Base-by-base conservation (phyloP, 2,113 vertebrate species). In the Prionailurus viverrinus region DNA sequence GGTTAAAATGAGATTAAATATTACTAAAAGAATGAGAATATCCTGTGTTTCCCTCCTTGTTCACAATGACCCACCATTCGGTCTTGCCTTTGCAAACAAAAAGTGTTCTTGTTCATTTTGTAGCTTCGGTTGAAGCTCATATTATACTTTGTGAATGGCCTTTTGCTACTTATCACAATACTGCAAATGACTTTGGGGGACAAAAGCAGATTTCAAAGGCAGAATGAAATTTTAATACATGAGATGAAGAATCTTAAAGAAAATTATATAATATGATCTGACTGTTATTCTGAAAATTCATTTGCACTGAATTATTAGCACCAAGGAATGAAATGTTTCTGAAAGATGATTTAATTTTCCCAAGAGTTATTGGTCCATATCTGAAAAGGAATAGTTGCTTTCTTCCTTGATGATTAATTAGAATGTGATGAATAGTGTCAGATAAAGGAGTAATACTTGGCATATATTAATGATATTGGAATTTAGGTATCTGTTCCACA, bases 311-410 rank as follows among this genome's bases (percentile, higher is more conserved):
- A 98, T 99, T 98, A 98, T 98, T 98, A 99, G 96, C 91, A 98
- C 97, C 95, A 97, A 95, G 53, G 91, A 98, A 98, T 97, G 97
- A 98, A 98, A 98, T 98, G 95, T 97, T 98, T 98, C 97, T 98
- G 98, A 98, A 98, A 97, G 96, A 98, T 98, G 31, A 98, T 99
- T 98, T 99, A 98, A 98, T 98, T 98, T 98, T 95, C 92, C 61
- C 63, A 66, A 97, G 95, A 98, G 93, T 97, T 98, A 98, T 97
- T 98, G 97, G 86, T 93, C 96, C 95, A 96, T 97, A 90, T 98
- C 96, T 97, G 93, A 96, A 98, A 98, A 98, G 73, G 79, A 90
- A 97, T 95, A 98, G 98, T 95, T 95, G 92, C 63, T 98, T 98
- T 98, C 98, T 97, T 98, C 95, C 78, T 39, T 96, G 94, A 96